Base-by-base conservation (phyloP, 2,113 vertebrate genomes). In the Cacatua alba region DNA sequence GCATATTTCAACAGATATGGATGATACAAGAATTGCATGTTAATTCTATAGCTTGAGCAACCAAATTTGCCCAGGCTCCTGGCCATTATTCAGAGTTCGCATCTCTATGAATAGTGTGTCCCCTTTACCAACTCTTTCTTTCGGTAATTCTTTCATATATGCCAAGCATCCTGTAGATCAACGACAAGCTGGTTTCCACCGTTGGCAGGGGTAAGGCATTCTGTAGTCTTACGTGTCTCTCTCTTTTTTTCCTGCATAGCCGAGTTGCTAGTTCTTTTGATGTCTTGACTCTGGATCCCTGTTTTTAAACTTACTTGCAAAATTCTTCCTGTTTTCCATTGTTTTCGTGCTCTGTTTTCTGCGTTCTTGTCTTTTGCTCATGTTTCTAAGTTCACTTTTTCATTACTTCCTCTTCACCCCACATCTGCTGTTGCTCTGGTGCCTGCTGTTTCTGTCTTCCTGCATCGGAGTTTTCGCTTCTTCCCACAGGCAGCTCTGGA, bases 401-500 rank as follows among this genome's bases (percentile, higher is more conserved):
- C 82, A 87, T 62, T 80, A 28, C 51, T 96, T 95, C 74, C 69
- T 88, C 35, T 89, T 95, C 44, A 85, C 26, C 28, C 49, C 24
- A 60, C 68, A 74, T 92, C 82, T 52, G 39, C 72, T 0, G 1
- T 51, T 67, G 31, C 65, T 94, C 52, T 84, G 48, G 48, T 95
- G 43, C 44, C 57, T 95, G 74, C 69, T 95, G 81, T 82, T 87
- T 82, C 69, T 67, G 23, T 80, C 68, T 88, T 94, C 64, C 41
- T 74, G 68, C 68, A 37, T 5, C 35, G 84, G 39, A 88, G 55
- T 26, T 88, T 55, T 95, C 64, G 9, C 48, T 92, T 89, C 77
- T 95, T 93, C 64, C 31, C 67, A 90, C 52, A 92, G 48, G 35
- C 77, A 75, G 51, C 21, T 86, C 68, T 96, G 68, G 57, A 94